A percentile compares a stretch with the other conserved stretches of the same genome.
phyloP scores from a whole-genome alignment of 2,113 vertebrate species.

The Leucopsar rothschildi region DNA sequence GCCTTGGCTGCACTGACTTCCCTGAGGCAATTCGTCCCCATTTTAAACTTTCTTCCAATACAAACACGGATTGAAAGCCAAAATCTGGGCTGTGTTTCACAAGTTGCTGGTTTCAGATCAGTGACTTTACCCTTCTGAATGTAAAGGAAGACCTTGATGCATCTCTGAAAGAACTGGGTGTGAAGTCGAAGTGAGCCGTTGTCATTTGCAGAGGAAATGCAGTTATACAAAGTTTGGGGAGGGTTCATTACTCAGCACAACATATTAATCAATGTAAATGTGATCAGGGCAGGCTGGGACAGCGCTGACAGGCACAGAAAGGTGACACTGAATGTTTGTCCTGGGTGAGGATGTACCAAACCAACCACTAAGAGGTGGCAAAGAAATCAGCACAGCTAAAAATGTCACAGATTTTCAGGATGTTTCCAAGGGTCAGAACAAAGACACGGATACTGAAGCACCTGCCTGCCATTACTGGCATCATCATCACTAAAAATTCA shows the following conservation, averaged over 20 bases:
- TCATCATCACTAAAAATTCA: neutral
- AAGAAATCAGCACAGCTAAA: neutral
- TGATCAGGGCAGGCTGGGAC: slow-evolving; percentile 11
- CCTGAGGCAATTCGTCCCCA: neutral
- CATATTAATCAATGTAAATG: slow-evolving; percentile 58
- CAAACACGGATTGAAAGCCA: neutral
- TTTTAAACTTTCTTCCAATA: neutral
- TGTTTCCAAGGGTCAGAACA: neutral
- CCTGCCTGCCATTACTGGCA: neutral
- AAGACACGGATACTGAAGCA: neutral
- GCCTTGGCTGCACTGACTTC: neutral
- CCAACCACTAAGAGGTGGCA: neutral
- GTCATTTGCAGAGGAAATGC: neutral
- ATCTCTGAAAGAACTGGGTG: neutral
- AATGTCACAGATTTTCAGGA: neutral
- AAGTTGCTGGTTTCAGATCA: neutral
- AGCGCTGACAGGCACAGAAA: neutral
- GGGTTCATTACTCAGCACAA: slow-evolving; percentile 40
- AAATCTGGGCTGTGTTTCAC: neutral
- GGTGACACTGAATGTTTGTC: neutral
- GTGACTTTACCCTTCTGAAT: neutral
- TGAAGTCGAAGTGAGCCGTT: neutral
- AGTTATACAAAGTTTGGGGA: neutral
- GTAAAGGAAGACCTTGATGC: neutral
- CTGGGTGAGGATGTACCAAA: neutral